Evolutionary conservation across 2,797 vertebrate species (phyloP).

Genomic region (Synaphobranchus kaupii): DNA sequence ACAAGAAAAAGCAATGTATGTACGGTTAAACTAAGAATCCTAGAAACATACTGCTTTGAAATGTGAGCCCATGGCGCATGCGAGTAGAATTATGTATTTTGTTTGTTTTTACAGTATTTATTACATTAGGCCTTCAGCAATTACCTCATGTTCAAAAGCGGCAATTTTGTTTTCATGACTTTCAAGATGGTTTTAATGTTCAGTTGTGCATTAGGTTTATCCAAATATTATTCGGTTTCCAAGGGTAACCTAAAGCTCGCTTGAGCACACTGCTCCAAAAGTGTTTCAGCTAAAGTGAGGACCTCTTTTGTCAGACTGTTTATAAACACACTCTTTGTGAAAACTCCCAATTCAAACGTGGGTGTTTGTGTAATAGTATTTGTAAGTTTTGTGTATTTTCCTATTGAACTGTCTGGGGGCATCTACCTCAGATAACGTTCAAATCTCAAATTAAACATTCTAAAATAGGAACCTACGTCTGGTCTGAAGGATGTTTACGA

Average conservation of each 20-base stretch:
- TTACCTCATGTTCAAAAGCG: constrained; percentile 44
- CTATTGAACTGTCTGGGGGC: not conserved
- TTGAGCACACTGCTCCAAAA: constrained; percentile 13
- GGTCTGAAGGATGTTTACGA: not conserved
- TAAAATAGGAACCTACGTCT: not conserved
- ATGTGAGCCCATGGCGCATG: constrained; percentile 27
- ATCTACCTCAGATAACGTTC: not conserved
- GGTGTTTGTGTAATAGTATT: not conserved
- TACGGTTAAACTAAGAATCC: constrained; percentile 15
- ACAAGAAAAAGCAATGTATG: not conserved
- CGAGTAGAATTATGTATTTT: constrained; percentile 30
- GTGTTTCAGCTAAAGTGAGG: constrained; percentile 27
- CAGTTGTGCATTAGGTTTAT: constrained; percentile 40
- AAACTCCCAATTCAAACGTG: not conserved
- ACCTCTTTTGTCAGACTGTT: not conserved
- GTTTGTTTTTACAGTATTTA: constrained; percentile 50
- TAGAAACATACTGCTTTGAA: constrained; percentile 34
- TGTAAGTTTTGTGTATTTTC: not conserved
- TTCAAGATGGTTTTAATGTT: constrained; percentile 33
- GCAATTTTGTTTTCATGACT: constrained; percentile 42
- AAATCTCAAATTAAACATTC: not conserved
- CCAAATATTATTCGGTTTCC: constrained; percentile 55
- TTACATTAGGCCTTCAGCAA: constrained; percentile 46
- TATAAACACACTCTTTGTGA: constrained; percentile 12
- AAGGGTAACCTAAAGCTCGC: constrained; percentile 45